A percentile compares a stretch with the other conserved stretches of the same genome.
Evolutionary conservation across 2,797 vertebrate genomes (phyloP).

Genomic region (Sebastes steindachneri): DNA sequence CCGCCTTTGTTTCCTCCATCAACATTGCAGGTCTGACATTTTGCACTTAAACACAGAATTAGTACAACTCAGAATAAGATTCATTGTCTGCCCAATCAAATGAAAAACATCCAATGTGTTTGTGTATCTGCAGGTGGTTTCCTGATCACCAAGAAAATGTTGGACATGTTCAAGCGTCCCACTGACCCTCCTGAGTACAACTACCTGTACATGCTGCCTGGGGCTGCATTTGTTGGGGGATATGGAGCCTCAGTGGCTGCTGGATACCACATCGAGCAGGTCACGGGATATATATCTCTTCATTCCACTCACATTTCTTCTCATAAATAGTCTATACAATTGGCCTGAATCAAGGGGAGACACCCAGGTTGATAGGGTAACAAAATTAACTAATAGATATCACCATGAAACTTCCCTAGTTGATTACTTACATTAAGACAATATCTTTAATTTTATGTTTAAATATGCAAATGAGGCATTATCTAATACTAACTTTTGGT

Average conservation of each 20-base stretch:
- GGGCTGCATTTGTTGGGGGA: conserved; percentile 80
- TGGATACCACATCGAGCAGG: conserved; percentile 81
- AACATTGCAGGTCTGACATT: conserved; percentile 84
- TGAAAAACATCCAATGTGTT: background rate
- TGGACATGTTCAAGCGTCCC: conserved; percentile 88
- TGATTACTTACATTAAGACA: too few relatives aligned
- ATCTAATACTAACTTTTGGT: too few relatives aligned
- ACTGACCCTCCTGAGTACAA: conserved; percentile 86
- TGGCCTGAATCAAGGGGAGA: background rate
- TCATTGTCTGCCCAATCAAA: background rate
- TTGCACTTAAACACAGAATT: background rate
- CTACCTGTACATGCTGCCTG: conserved; percentile 83
- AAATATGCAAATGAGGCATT: too few relatives aligned
- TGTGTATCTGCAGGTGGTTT: conserved; percentile 78
- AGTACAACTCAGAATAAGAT: background rate
- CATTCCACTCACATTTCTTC: background rate
- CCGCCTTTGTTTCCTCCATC: conserved; percentile 88
- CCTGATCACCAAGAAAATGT: conserved; percentile 86
- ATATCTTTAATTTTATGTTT: too few relatives aligned
- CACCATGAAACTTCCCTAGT: too few relatives aligned
- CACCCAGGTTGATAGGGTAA: too few relatives aligned
- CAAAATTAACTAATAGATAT: too few relatives aligned
- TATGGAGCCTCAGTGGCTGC: conserved; percentile 77
- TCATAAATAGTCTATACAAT: background rate
- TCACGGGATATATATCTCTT: conserved; percentile 13